These are phyloP conservation scores for Ischnus inquisitorius DNA, from an alignment of 2,888 invertebrate genomes.

Conservation along the genomic window DNA sequence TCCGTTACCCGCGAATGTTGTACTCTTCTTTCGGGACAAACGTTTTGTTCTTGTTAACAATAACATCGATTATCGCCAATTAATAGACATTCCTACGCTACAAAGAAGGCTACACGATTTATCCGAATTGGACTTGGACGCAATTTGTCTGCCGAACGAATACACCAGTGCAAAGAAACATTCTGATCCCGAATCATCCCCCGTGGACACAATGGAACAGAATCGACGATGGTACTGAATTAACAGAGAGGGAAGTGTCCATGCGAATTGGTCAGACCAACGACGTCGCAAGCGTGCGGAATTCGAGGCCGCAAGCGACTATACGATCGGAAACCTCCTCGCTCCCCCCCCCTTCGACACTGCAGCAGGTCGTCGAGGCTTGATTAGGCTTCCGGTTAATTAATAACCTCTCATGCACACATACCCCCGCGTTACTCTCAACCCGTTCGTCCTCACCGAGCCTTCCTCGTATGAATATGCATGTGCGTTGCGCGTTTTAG, in stretches of 20 bases:
- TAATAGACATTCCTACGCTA: not conserved
- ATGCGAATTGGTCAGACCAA: conserved; percentile 59
- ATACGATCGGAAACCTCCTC: conserved; percentile 36
- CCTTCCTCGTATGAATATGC: conserved; percentile 83
- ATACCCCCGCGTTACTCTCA: conserved; percentile 69
- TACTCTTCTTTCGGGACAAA: conserved; percentile 1
- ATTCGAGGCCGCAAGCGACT: conserved; percentile 62
- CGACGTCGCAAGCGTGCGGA: conserved; percentile 71
- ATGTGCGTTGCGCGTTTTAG: conserved; percentile 82
- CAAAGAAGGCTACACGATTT: not conserved
- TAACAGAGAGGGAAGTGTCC: conserved; percentile 71
- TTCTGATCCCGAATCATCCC: conserved; percentile 36
- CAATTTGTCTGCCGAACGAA: not conserved
- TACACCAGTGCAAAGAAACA: conserved; percentile 17
- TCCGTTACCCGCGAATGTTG: conserved; percentile 1
- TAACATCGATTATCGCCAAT: not conserved
- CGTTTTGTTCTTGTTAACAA: not conserved
- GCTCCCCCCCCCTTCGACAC: conserved; percentile 52
- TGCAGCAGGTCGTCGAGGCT: conserved; percentile 79
- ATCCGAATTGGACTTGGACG: not conserved
- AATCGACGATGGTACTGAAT: conserved; percentile 66
- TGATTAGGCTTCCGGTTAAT: conserved; percentile 88
- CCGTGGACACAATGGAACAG: conserved; percentile 1
- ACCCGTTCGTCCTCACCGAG: conserved; percentile 57
- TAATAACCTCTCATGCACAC: conserved; percentile 86